These are phyloP conservation scores for Epinephelus coioides DNA, from an alignment of 2,797 vertebrate species.

Conservation along the genomic window DNA sequence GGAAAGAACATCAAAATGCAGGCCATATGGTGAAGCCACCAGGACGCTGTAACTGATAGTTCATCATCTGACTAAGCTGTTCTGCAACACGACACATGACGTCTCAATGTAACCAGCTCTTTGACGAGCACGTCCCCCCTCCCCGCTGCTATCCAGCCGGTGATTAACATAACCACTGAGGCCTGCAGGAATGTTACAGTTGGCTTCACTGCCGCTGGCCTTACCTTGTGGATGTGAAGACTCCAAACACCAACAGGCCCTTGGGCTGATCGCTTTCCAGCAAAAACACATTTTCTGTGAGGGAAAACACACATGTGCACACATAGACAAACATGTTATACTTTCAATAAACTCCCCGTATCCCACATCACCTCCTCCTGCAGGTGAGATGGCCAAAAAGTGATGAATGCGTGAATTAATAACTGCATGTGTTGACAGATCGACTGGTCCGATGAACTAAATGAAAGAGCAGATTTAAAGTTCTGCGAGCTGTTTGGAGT, in stretches of 20 bases:
- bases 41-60: conserved; percentile 33
- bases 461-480: conserved; percentile 18
- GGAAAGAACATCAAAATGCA: conserved; percentile 32
- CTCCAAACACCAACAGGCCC: conserved; percentile 93
- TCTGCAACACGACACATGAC: conserved; percentile 45
- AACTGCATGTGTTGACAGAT: conserved; percentile 43
- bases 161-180: conserved; percentile 51
- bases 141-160: conserved; percentile 45
- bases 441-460: conserved; percentile 10
- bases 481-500: conserved; percentile 12
- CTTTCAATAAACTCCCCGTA: conserved; percentile 10
- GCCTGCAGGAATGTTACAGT: conserved; percentile 64
- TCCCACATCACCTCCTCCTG: conserved; percentile 10
- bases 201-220: conserved; percentile 29
- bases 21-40: conserved; percentile 33
- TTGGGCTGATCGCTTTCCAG: conserved; percentile 95
- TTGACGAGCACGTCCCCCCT: conserved; percentile 33
- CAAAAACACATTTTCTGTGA: conserved; percentile 96
- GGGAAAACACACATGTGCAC: conserved; percentile 43
- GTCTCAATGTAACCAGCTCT: conserved; percentile 31
- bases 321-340: conserved; percentile 11
- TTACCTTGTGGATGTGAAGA: conserved; percentile 98
- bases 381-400: conserved; percentile 12
- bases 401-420: conserved; percentile 21
- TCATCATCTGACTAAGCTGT: conserved; percentile 27